Percentiles rank a stretch among this genome's conserved stretches.
Conservation (phyloP, 2,888 invertebrate species). For the Teinopalpus imperialis region DNA sequence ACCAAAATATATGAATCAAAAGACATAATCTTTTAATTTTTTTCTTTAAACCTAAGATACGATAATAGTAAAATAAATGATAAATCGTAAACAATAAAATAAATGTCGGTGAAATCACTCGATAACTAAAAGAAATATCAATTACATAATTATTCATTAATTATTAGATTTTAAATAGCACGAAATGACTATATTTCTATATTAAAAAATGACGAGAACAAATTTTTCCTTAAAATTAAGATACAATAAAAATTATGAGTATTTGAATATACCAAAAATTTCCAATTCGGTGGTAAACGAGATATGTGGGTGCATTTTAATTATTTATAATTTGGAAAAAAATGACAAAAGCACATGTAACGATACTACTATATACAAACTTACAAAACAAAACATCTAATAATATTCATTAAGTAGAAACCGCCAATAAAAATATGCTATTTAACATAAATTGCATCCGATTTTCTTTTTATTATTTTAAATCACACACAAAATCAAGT, state of each 20-base stretch:
- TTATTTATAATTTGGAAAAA: constrained; percentile 10
- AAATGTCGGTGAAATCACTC: too few relatives aligned
- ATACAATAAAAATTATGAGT: constrained; percentile 53
- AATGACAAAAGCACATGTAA: constrained; percentile 16
- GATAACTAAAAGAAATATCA: constrained; percentile 35
- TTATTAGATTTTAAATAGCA: constrained; percentile 47
- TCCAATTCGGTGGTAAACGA: constrained; percentile 65
- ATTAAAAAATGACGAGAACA: constrained; percentile 65
- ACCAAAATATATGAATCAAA: too few relatives aligned
- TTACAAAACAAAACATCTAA: background rate
- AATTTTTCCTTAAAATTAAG: constrained; percentile 42
- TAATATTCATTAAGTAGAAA: constrained; percentile 22
- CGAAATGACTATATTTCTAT: constrained; percentile 58
- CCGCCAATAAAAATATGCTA: constrained; percentile 7
- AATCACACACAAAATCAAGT: background rate
- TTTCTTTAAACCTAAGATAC: too few relatives aligned
- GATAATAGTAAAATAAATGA: too few relatives aligned
- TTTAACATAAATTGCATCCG: background rate
- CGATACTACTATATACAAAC: constrained; percentile 9
- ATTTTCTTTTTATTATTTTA: too few relatives aligned
- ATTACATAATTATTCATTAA: constrained; percentile 36
- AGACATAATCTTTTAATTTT: too few relatives aligned
- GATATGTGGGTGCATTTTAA: constrained; percentile 47
- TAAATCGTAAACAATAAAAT: too few relatives aligned
- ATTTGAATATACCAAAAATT: constrained; percentile 53